These are phyloP conservation scores for Benitochromis conjunctus DNA, from an alignment of 2,113 vertebrate species.

Conservation along the genomic window DNA sequence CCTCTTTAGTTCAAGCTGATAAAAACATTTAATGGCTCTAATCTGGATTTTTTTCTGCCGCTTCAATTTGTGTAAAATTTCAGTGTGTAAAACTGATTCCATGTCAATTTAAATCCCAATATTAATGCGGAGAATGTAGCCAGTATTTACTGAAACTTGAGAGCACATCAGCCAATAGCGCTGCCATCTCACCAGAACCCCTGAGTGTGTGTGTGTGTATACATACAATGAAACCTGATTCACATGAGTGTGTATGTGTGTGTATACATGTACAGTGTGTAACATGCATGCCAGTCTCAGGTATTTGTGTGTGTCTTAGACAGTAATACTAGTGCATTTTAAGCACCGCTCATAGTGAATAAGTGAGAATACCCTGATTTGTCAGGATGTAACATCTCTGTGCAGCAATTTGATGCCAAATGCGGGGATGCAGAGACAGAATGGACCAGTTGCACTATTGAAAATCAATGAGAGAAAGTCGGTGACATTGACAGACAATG, in stretches of 20 bases:
- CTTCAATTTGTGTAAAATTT: background rate
- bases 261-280: background rate
- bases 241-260: background rate
- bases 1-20: background rate
- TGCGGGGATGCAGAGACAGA: background rate
- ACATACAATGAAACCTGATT: slow-evolving; percentile 31
- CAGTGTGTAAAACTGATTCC: background rate
- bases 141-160: slow-evolving; percentile 32
- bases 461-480: slow-evolving; percentile 29
- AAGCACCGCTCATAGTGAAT: background rate
- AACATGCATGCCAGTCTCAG: background rate
- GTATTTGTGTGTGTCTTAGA: background rate
- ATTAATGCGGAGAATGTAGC: background rate
- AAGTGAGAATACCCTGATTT: background rate
- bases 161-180: background rate
- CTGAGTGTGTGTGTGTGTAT: background rate
- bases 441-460: background rate
- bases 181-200: slow-evolving; percentile 22
- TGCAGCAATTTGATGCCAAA: background rate
- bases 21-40: background rate
- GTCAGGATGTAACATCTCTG: background rate
- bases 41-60: background rate
- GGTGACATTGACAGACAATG: background rate
- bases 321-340: background rate
- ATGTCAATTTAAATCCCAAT: background rate